Percentiles rank a stretch among this genome's conserved stretches.
These are phyloP conservation scores for Adrianichthys oophorus DNA, from an alignment of 2,797 vertebrate species.

Conservation along the genomic window DNA sequence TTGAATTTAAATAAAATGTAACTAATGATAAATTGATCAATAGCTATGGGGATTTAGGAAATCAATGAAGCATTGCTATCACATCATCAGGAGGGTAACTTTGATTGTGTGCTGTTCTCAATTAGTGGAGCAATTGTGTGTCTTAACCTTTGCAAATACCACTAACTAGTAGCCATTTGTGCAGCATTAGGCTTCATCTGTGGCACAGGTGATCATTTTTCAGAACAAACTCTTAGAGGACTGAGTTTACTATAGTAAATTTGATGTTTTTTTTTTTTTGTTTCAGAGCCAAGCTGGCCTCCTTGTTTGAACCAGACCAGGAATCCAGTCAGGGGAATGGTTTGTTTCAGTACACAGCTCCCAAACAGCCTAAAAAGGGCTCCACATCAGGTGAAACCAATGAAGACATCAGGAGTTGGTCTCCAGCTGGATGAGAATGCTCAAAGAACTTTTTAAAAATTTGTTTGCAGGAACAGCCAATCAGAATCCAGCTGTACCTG, in stretches of 20 bases:
- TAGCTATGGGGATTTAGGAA: too few relatives aligned
- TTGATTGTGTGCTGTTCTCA: too few relatives aligned
- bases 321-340: slow-evolving; percentile 83
- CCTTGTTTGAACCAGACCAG: slow-evolving; percentile 91
- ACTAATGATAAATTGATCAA: too few relatives aligned
- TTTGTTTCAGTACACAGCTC: slow-evolving; percentile 95
- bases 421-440: background rate
- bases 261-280: background rate
- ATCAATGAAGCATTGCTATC: too few relatives aligned
- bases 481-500: slow-evolving; percentile 73
- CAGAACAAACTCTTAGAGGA: background rate
- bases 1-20: too few relatives aligned
- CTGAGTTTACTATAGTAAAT: background rate
- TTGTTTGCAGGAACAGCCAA: slow-evolving; percentile 43
- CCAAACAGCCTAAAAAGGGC: slow-evolving; percentile 91
- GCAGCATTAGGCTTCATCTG: background rate
- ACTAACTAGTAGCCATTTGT: too few relatives aligned
- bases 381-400: slow-evolving; percentile 76
- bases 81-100: too few relatives aligned
- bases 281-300: slow-evolving; percentile 89
- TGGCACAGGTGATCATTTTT: slow-evolving; percentile 39
- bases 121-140: too few relatives aligned
- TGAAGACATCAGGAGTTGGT: background rate
- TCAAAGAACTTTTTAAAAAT: slow-evolving; percentile 5
- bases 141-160: too few relatives aligned